Conservation (phyloP, 23 tunicate genomes). For the Clavelina lepadiformis region DNA sequence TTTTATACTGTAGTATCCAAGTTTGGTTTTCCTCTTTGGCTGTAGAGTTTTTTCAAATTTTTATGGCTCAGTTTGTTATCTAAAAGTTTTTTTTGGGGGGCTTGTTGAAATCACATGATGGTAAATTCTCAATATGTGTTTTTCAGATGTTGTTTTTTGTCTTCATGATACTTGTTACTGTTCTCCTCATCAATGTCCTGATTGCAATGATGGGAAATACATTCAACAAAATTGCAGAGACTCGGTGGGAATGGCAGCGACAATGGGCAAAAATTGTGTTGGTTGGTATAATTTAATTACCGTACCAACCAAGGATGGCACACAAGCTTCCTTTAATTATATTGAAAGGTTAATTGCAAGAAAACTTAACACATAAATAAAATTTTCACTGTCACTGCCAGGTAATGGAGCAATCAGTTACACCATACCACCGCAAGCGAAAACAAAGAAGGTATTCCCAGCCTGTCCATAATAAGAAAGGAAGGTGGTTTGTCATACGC, state of each 20-base stretch:
- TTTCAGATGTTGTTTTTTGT: conserved; percentile 59
- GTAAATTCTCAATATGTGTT: neutral
- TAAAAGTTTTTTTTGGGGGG: neutral
- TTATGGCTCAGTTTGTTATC: neutral
- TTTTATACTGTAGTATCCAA: too few species aligned
- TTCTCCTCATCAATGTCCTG: conserved; percentile 69
- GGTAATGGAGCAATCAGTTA: conserved; percentile 84
- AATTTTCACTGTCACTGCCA: conserved; percentile 8
- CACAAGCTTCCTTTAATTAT: too few species aligned
- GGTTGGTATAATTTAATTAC: conserved; percentile 22
- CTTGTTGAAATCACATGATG: neutral
- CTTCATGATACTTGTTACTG: conserved; percentile 61
- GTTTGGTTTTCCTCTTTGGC: neutral
- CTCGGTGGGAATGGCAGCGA: conserved; percentile 95
- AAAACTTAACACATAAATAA: neutral
- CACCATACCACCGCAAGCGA: conserved; percentile 42
- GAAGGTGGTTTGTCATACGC: conserved; percentile 65
- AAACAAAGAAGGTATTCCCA: conserved; percentile 79
- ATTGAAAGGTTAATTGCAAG: too few species aligned
- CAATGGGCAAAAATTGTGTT: conserved; percentile 95
- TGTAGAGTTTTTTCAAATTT: neutral
- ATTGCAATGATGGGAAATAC: conserved; percentile 94
- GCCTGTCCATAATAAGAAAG: conserved; percentile 33
- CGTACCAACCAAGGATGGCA: neutral
- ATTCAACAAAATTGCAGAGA: conserved; percentile 72